Conservation (phyloP, 2,888 invertebrate species). For the Xestia xanthographa region DNA sequence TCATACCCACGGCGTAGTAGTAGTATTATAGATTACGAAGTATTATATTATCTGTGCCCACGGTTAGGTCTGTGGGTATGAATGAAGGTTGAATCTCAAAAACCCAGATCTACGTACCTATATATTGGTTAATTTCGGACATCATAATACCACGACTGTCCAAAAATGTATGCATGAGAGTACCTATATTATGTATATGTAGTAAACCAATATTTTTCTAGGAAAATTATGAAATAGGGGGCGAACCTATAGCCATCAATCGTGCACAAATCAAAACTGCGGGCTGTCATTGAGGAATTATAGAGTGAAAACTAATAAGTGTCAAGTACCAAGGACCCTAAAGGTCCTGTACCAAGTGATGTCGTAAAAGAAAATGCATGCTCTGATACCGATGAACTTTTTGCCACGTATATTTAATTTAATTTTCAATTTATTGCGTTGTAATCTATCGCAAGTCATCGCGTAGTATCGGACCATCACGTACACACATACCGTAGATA, state of each 20-base stretch:
- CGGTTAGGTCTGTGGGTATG: too few relatives aligned
- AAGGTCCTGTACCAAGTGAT: too few relatives aligned
- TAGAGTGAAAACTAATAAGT: too few relatives aligned
- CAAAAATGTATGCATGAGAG: not conserved
- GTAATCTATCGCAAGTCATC: not conserved
- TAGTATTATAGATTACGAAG: too few relatives aligned
- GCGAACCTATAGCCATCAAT: not conserved
- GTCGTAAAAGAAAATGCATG: too few relatives aligned
- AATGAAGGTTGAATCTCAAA: not conserved
- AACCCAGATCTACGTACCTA: slow-evolving; percentile 8
- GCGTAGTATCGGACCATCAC: not conserved
- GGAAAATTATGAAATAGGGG: not conserved
- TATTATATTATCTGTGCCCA: too few relatives aligned
- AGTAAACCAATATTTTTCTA: not conserved
- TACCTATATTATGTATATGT: not conserved
- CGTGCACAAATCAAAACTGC: not conserved
- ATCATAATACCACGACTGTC: not conserved
- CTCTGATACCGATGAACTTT: not conserved
- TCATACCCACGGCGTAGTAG: too few relatives aligned
- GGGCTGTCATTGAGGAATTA: not conserved
- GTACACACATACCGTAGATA: not conserved
- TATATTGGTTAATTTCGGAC: too few relatives aligned
- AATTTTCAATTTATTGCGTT: not conserved
- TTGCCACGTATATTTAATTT: not conserved
- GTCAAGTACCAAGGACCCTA: too few relatives aligned